phyloP scores from a whole-genome alignment of 2,113 vertebrate genomes.

The Brachionichthys hirsutus region DNA sequence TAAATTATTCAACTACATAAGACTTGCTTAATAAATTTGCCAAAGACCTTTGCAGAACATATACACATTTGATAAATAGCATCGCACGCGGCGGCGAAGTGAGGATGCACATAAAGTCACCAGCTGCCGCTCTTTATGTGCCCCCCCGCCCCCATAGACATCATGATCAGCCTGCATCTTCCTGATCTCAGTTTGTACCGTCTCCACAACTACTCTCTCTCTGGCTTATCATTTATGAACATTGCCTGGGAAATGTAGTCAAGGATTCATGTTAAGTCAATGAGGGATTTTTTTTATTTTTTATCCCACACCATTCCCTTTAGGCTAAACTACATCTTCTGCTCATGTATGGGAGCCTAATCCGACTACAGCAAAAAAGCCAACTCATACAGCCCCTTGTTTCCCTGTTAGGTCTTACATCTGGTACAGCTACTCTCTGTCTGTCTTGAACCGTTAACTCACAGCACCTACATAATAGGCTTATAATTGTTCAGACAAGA shows the following conservation, averaged over 20 bases:
- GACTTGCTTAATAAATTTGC: slow-evolving; percentile 41
- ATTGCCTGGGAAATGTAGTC: too few relatives aligned
- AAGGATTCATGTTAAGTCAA: too few relatives aligned
- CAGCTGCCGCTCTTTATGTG: too few relatives aligned
- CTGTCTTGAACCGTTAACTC: slow-evolving; percentile 11
- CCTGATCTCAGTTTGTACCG: too few relatives aligned
- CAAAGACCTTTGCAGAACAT: slow-evolving; percentile 21
- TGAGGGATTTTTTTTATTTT: too few relatives aligned
- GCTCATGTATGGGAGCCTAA: background rate
- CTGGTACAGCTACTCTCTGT: slow-evolving; percentile 2
- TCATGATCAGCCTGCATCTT: too few relatives aligned
- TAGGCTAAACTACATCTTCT: background rate
- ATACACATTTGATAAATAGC: slow-evolving; percentile 18
- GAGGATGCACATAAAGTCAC: background rate
- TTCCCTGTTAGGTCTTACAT: slow-evolving; percentile 6
- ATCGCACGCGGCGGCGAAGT: slow-evolving; percentile 1
- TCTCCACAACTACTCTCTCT: too few relatives aligned
- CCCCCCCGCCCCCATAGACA: too few relatives aligned
- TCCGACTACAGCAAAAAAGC: background rate
- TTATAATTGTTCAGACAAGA: slow-evolving; percentile 43
- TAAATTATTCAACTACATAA: slow-evolving; percentile 62
- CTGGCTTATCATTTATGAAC: too few relatives aligned
- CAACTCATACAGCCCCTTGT: background rate
- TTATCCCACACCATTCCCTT: too few relatives aligned
- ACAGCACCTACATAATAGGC: slow-evolving; percentile 21